These are phyloP conservation scores for Hippocampus barbouri DNA, from an alignment of 2,113 vertebrate species.

Conservation along the genomic window DNA sequence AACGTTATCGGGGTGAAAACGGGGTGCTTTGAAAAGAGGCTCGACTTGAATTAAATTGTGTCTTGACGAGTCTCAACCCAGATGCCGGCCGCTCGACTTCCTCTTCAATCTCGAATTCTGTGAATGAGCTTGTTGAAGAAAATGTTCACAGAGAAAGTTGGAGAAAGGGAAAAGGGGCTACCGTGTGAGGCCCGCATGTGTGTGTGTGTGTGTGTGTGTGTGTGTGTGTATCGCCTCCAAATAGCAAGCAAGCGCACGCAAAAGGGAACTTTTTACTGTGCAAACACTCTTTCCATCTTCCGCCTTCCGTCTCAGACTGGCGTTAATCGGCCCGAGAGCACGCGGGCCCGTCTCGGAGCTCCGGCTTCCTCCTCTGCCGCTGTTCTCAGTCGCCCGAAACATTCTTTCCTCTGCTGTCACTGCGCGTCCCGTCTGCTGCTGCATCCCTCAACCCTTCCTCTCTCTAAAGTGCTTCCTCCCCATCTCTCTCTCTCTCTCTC, in stretches of 20 bases:
- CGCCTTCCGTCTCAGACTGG: slow-evolving; percentile 66
- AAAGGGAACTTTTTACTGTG: slow-evolving; percentile 74
- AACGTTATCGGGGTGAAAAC: too few relatives aligned
- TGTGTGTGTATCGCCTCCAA: slow-evolving; percentile 21
- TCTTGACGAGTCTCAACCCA: too few relatives aligned
- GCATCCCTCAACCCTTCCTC: slow-evolving; percentile 40
- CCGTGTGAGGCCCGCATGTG: neutral
- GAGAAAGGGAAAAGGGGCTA: slow-evolving; percentile 37
- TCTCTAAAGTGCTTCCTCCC: slow-evolving; percentile 34
- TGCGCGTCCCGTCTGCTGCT: slow-evolving; percentile 57
- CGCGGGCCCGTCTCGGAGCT: slow-evolving; percentile 52
- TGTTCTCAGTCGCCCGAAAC: slow-evolving; percentile 71
- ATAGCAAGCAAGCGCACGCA: slow-evolving; percentile 61
- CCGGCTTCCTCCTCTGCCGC: slow-evolving; percentile 31
- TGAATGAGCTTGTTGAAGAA: slow-evolving; percentile 62
- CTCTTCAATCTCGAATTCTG: slow-evolving; percentile 27
- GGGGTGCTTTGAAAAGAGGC: too few relatives aligned
- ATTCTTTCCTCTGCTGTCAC: slow-evolving; percentile 77
- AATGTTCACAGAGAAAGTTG: slow-evolving; percentile 61
- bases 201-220: neutral
- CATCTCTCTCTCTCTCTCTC: slow-evolving; percentile 28
- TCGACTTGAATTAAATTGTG: too few relatives aligned
- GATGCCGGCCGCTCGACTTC: too few relatives aligned
- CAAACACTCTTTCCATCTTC: slow-evolving; percentile 71
- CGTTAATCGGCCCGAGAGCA: slow-evolving; percentile 64